Evolutionary conservation across 2,113 vertebrate species (phyloP).

Genomic region (Pogona vitticeps): DNA sequence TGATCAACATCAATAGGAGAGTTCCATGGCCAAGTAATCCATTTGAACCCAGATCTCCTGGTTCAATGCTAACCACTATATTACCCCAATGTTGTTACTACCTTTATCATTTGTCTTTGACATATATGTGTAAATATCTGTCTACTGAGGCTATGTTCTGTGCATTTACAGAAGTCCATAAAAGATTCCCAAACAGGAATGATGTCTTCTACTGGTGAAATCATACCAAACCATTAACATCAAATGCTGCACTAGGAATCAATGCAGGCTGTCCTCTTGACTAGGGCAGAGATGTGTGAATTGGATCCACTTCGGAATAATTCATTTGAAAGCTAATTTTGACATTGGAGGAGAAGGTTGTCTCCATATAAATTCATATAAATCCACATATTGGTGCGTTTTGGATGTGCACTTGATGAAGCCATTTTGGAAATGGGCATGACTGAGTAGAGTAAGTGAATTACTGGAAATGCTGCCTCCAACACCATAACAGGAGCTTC

Average conservation of each 20-base stretch:
- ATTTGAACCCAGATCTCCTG: too few relatives aligned
- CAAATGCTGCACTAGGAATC: neutral
- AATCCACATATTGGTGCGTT: neutral
- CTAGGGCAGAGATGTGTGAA: neutral
- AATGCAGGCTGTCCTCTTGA: slow-evolving; percentile 14
- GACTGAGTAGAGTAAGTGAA: neutral
- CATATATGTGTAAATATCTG: too few relatives aligned
- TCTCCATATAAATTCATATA: too few relatives aligned
- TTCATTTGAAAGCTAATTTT: neutral
- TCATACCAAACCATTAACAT: neutral
- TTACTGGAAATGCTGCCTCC: neutral
- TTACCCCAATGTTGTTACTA: too few relatives aligned
- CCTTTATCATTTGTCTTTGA: too few relatives aligned
- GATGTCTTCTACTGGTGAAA: slow-evolving; percentile 1
- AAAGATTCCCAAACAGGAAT: neutral
- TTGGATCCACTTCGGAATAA: neutral
- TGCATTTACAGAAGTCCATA: too few relatives aligned
- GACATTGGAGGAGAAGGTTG: neutral
- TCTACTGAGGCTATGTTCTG: too few relatives aligned
- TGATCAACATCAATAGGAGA: too few relatives aligned
- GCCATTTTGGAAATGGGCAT: neutral
- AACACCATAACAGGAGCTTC: neutral
- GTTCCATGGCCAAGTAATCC: too few relatives aligned
- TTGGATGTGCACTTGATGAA: neutral
- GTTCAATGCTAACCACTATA: too few relatives aligned